These are phyloP conservation scores for Noctua janthe DNA, from an alignment of 2,888 invertebrate genomes.

Conservation along the genomic window DNA sequence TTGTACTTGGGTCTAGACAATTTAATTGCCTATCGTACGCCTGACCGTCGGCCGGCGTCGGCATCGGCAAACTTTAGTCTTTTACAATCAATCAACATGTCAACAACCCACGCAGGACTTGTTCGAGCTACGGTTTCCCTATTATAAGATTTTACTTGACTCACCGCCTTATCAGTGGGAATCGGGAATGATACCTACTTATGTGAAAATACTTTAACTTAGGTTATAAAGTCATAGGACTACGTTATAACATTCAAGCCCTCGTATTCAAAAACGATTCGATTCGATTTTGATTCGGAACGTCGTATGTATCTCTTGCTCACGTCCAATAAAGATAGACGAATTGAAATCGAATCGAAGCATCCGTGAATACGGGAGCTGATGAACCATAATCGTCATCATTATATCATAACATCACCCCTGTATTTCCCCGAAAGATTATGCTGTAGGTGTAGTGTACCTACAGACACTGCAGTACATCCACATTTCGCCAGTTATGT, in stretches of 20 bases:
- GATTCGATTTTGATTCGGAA: too few relatives aligned
- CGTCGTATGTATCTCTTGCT: too few relatives aligned
- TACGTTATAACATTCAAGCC: not conserved
- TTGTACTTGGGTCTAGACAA: slow-evolving; percentile 49
- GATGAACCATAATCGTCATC: not conserved
- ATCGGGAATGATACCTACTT: not conserved
- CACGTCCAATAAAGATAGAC: too few relatives aligned
- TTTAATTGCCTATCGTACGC: slow-evolving; percentile 59
- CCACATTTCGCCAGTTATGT: too few relatives aligned
- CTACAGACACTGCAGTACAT: not conserved
- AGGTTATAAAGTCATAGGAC: too few relatives aligned
- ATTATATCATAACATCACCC: not conserved
- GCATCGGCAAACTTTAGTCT: slow-evolving; percentile 57
- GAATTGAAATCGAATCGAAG: too few relatives aligned
- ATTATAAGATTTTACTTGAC: slow-evolving; percentile 39
- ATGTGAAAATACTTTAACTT: slow-evolving; percentile 1
- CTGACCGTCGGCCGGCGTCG: slow-evolving; percentile 32
- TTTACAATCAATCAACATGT: slow-evolving; percentile 64
- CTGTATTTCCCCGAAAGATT: not conserved
- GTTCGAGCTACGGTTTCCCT: slow-evolving; percentile 45
- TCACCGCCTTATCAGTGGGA: not conserved
- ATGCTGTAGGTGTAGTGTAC: not conserved
- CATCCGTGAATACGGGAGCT: too few relatives aligned
- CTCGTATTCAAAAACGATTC: too few relatives aligned
- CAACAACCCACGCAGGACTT: slow-evolving; percentile 50